Conservation (phyloP, 2,888 invertebrate genomes). For the Lycophotia porphyrea region DNA sequence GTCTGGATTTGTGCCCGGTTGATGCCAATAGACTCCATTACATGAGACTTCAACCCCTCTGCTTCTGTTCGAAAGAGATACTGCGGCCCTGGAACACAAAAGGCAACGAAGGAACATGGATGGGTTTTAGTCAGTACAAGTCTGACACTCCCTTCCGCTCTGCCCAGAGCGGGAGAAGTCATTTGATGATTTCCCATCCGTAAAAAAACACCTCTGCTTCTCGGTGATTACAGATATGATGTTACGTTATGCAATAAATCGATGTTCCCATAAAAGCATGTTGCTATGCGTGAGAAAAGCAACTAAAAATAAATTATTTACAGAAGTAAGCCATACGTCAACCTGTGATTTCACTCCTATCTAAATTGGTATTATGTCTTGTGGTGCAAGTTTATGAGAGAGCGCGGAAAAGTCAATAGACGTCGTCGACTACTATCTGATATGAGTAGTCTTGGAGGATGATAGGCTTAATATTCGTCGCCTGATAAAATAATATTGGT, state of each 20-base stretch:
- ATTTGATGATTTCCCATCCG: no score
- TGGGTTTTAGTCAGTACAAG: no score
- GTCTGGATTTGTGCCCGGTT: background rate
- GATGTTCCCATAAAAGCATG: background rate
- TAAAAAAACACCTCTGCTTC: no score
- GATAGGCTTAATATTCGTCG: no score
- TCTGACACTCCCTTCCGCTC: no score
- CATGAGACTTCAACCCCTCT: background rate
- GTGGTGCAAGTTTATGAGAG: conserved; percentile 17
- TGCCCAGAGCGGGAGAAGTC: no score
- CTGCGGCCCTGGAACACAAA: no score
- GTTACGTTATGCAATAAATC: background rate
- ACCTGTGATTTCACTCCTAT: conserved; percentile 48
- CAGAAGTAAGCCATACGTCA: conserved; percentile 27
- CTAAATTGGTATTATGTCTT: conserved; percentile 40
- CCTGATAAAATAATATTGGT: no score
- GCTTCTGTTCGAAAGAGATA: no score
- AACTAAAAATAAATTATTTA: conserved; percentile 30
- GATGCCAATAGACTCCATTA: background rate
- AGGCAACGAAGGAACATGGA: no score
- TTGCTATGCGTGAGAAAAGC: conserved; percentile 14
- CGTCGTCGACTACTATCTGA: no score
- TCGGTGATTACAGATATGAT: background rate
- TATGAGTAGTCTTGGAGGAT: no score
- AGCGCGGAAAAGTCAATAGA: background rate